Conservation (phyloP, 2,888 invertebrate species). For the Sarcophaga caerulescens region DNA sequence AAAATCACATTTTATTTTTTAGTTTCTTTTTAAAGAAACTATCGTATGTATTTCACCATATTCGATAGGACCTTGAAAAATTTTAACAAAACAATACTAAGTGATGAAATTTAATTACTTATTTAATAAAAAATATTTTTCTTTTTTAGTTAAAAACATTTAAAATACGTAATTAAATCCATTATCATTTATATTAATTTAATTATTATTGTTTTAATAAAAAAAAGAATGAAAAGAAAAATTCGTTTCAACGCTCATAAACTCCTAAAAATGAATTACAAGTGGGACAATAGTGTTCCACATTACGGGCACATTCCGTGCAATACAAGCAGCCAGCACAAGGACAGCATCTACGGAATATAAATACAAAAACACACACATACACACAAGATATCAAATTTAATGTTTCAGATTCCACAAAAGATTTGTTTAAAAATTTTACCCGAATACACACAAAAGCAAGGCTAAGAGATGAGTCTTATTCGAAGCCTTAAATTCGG, state of each 20-base stretch:
- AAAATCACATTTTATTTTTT: too few relatives aligned
- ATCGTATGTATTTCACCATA: too few relatives aligned
- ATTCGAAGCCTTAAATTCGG: slow-evolving; percentile 75
- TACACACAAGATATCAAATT: not conserved
- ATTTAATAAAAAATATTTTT: too few relatives aligned
- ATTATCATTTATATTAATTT: too few relatives aligned
- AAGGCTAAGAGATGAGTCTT: slow-evolving; percentile 78
- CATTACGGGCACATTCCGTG: slow-evolving; percentile 82
- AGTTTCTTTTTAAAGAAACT: too few relatives aligned
- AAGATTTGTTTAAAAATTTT: slow-evolving; percentile 38
- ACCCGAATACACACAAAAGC: slow-evolving; percentile 75
- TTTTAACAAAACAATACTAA: too few relatives aligned
- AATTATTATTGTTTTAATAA: not conserved
- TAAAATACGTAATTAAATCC: too few relatives aligned
- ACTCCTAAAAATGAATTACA: slow-evolving; percentile 83
- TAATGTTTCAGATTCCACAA: not conserved
- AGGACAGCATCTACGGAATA: slow-evolving; percentile 80
- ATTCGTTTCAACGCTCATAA: slow-evolving; percentile 75
- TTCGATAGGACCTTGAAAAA: too few relatives aligned
- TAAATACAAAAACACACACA: not conserved
- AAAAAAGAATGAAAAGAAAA: not conserved
- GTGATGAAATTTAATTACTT: too few relatives aligned
- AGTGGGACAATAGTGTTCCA: slow-evolving; percentile 83
- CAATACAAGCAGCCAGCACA: slow-evolving; percentile 83
- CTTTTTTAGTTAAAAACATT: too few relatives aligned